These are phyloP conservation scores for Halcyon smyrnensis DNA, from an alignment of 2,797 vertebrate genomes.

Conservation along the genomic window DNA sequence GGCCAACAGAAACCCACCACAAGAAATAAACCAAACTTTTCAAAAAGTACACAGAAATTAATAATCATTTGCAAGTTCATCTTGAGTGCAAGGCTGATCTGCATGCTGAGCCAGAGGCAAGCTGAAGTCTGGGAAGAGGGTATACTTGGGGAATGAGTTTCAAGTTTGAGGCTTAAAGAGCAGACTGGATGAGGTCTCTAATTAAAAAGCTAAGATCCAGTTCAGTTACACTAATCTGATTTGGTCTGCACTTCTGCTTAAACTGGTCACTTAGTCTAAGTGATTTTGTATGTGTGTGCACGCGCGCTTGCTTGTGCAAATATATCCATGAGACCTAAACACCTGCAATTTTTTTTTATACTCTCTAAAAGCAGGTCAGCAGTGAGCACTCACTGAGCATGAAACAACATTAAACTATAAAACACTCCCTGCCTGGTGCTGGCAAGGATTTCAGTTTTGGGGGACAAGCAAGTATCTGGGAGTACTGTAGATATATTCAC, in stretches of 20 bases:
- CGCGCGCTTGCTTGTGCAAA: not conserved
- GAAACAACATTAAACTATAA: constrained; percentile 34
- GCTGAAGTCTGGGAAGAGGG: not conserved
- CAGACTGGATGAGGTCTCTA: not conserved
- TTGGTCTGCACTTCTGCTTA: not conserved
- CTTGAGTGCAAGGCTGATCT: not conserved
- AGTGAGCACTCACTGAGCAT: constrained; percentile 29
- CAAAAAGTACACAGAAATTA: constrained; percentile 22
- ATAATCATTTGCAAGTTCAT: not conserved
- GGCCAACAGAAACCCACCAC: constrained; percentile 10
- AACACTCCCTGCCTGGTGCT: not conserved
- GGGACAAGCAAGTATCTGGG: not conserved
- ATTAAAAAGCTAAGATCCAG: not conserved
- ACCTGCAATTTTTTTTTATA: not conserved
- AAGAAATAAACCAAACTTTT: constrained; percentile 26
- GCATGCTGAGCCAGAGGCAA: not conserved
- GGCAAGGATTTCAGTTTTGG: not conserved
- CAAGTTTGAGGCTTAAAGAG: not conserved
- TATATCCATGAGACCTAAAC: not conserved
- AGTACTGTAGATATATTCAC: not conserved
- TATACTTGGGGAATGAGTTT: not conserved
- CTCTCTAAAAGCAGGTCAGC: constrained; percentile 22
- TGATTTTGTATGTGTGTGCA: not conserved
- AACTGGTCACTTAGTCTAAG: not conserved
- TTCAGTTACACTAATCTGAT: not conserved